Evolutionary conservation across 1,140 invertebrate species (phyloP), one percentile per base, ranked within the genome.

Genomic region (Heliconius himera): DNA sequence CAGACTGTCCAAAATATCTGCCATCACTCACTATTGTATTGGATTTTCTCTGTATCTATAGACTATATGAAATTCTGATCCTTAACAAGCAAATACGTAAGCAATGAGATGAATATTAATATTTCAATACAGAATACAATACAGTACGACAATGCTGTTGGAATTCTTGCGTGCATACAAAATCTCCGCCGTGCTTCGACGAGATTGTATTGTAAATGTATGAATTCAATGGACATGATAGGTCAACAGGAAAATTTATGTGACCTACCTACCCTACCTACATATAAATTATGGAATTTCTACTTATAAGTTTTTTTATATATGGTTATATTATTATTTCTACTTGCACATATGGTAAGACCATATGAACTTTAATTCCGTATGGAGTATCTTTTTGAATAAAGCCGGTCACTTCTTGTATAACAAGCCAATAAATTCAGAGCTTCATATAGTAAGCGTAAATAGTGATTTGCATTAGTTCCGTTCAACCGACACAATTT

Each of bases 101-200:
- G 26, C 60, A 66, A 66, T 66, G 60, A 29, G 11, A 66, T 66
- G 22, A 66, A 66, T 66, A 66, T 66, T 66, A 66, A 66, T 66
- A 66, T 66, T 66, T 29, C 60, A 66, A 66, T 66, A 66, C 26
- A 8, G 22, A n/a, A 66, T 26, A 29, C 22, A 26, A 56, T 22
- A 56, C 54, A 56, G 8, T 56, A 56, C 16, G 51, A 54, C 51
- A 54, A 60, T 66, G 13, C 26, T 16, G 60, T 60, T 66, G 22
- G 22, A 26, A 66, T 29, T 11, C 54, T 66, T 66, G 60, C 11
- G n/a, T 29, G 22, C 60, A 66, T 29, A 16, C 26, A 66, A 66
- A 66, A 66, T 66, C 29, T 66, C 3, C 26, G 9, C 11, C 13
- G 60, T 66, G 60, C 26, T 13, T 26, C 60, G 11, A 60, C 54